Evolutionary conservation across 2,888 invertebrate genomes (phyloP).

Genomic region (Oligia fasciuncula): DNA sequence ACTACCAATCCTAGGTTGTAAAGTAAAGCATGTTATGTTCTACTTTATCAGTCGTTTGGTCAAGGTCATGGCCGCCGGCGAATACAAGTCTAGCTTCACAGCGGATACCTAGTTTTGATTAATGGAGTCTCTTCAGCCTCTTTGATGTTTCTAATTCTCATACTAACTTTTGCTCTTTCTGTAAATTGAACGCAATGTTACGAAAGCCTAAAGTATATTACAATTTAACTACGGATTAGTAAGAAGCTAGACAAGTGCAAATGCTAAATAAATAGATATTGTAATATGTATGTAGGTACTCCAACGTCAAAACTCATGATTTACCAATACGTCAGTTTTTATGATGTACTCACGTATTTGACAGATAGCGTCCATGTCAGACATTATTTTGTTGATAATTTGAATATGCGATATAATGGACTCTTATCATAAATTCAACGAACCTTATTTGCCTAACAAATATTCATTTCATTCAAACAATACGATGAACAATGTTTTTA

Average conservation of each 20-base stretch:
- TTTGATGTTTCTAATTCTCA: not conserved
- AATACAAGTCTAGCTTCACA: slow-evolving; percentile 28
- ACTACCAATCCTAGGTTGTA: slow-evolving; percentile 35
- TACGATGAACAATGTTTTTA: not conserved
- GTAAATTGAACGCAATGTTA: not conserved
- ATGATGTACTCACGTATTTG: slow-evolving; percentile 11
- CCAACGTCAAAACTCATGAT: slow-evolving; percentile 9
- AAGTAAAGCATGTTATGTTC: slow-evolving; percentile 41
- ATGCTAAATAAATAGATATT: not conserved
- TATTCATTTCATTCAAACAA: slow-evolving; percentile 14
- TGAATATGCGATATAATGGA: slow-evolving; percentile 21
- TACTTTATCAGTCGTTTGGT: slow-evolving; percentile 45
- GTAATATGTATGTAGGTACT: not conserved
- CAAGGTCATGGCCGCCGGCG: slow-evolving; percentile 45
- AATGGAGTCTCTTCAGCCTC: not conserved
- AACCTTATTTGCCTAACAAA: slow-evolving; percentile 20
- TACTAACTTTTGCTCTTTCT: not conserved
- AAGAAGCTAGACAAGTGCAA: not conserved
- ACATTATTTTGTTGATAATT: slow-evolving; percentile 36
- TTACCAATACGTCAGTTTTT: slow-evolving; percentile 25
- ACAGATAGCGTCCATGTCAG: slow-evolving; percentile 28
- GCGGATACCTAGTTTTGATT: slow-evolving; percentile 7
- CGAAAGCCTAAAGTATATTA: not conserved
- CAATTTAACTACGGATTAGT: not conserved
- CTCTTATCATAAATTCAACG: slow-evolving; percentile 33